Percentiles rank a stretch among this genome's conserved stretches.
Evolutionary conservation across 2,888 invertebrate species (phyloP).

Genomic region (Luperina nickerlii): DNA sequence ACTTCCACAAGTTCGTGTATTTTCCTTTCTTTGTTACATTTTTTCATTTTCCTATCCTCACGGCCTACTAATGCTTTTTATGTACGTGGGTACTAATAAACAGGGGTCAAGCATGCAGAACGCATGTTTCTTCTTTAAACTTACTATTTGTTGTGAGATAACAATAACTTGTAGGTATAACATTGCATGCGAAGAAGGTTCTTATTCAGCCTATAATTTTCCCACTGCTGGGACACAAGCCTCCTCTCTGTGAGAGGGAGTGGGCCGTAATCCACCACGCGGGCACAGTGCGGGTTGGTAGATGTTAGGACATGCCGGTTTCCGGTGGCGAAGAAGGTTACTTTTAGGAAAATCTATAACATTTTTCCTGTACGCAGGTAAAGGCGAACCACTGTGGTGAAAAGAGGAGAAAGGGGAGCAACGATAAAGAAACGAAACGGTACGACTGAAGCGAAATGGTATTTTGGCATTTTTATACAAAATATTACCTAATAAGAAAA

Average conservation of each 20-base stretch:
- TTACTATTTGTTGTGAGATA: slow-evolving; percentile 91
- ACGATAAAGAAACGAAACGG: slow-evolving; percentile 53
- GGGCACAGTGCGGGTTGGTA: not conserved
- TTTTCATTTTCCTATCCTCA: slow-evolving; percentile 69
- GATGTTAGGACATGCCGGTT: not conserved
- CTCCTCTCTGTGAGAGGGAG: not conserved
- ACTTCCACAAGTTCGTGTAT: slow-evolving; percentile 8
- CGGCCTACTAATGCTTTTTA: slow-evolving; percentile 81
- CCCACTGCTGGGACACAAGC: not conserved
- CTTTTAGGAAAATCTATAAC: slow-evolving; percentile 15
- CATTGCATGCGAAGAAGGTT: slow-evolving; percentile 52
- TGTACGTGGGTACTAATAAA: slow-evolving; percentile 76
- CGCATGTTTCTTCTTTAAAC: slow-evolving; percentile 76
- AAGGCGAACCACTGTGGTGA: slow-evolving; percentile 82
- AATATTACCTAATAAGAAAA: slow-evolving; percentile 58
- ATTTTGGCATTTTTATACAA: slow-evolving; percentile 61
- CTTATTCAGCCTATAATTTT: not conserved
- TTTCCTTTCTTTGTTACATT: slow-evolving; percentile 60
- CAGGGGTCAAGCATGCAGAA: slow-evolving; percentile 74
- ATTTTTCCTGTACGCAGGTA: slow-evolving; percentile 73
- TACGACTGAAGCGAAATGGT: slow-evolving; percentile 60
- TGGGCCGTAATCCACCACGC: not conserved
- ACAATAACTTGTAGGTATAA: slow-evolving; percentile 73
- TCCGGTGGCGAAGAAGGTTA: slow-evolving; percentile 29
- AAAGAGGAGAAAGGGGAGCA: slow-evolving; percentile 6